These are phyloP conservation scores for Villa cingulata DNA, from an alignment of 2,888 invertebrate species.

Conservation along the genomic window DNA sequence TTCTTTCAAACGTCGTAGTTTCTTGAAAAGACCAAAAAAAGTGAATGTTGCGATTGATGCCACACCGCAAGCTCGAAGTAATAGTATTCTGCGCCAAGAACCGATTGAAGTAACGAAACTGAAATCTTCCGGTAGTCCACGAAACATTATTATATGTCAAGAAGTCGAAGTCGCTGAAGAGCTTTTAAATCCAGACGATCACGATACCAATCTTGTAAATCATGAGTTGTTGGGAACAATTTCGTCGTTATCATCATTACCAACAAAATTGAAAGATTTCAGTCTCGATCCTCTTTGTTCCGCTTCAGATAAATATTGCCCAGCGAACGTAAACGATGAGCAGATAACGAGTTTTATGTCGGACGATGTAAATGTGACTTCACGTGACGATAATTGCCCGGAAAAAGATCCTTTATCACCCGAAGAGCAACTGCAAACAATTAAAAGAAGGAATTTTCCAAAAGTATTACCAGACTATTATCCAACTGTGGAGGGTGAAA, in stretches of 20 bases:
- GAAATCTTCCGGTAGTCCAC: constrained; percentile 20
- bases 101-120: constrained; percentile 58
- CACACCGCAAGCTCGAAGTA: constrained; percentile 58
- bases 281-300: constrained; percentile 58
- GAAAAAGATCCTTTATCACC: constrained; percentile 40
- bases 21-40: constrained; percentile 44
- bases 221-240: constrained; percentile 15
- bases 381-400: constrained; percentile 42
- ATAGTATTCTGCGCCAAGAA: constrained; percentile 58
- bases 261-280: constrained; percentile 49
- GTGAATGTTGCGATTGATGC: constrained; percentile 69
- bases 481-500: constrained; percentile 8
- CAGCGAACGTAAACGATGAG: constrained; percentile 29
- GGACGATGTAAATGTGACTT: constrained; percentile 60
- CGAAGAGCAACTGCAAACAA: constrained; percentile 57
- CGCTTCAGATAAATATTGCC: constrained; percentile 45
- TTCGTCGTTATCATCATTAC: constrained; percentile 10
- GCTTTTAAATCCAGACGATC: constrained; percentile 16
- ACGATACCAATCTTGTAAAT: constrained; percentile 15
- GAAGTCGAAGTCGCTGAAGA: constrained; percentile 31
- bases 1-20: constrained; percentile 33
- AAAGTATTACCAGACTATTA: constrained; percentile 69
- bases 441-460: constrained; percentile 66
- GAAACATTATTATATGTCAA: constrained; percentile 32
- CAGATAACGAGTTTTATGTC: constrained; percentile 34